Percentiles rank a stretch among this genome's conserved stretches.
phyloP scores from a whole-genome alignment of 2,888 invertebrate genomes.

The Thelaira solivaga region DNA sequence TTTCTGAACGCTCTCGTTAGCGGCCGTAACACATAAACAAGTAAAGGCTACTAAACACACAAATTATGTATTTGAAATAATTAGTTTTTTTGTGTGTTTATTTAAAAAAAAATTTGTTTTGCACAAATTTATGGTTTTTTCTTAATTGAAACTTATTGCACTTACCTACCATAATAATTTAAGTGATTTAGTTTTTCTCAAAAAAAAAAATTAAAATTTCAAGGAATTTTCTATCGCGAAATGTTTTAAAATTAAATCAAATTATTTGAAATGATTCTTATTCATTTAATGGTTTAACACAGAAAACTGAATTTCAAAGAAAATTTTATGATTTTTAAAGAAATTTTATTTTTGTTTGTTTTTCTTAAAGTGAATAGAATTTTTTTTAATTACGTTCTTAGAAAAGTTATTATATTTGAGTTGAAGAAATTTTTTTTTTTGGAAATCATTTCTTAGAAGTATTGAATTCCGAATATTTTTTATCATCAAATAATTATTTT shows the following conservation, averaged over 20 bases:
- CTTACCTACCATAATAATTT: constrained; percentile 64
- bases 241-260: too few species aligned
- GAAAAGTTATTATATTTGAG: too few species aligned
- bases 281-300: too few species aligned
- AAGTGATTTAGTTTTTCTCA: not conserved
- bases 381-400: too few species aligned
- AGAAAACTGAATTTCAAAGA: not conserved
- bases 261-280: too few species aligned
- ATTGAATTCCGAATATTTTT: too few species aligned
- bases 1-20: not conserved
- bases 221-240: too few species aligned
- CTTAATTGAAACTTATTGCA: constrained; percentile 34
- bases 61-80: not conserved
- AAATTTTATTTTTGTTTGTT: too few species aligned
- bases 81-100: constrained; percentile 28
- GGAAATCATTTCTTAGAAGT: not conserved
- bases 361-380: not conserved
- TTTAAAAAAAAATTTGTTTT: constrained; percentile 8
- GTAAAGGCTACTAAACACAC: not conserved
- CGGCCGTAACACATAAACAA: not conserved
- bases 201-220: too few species aligned
- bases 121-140: too few species aligned
- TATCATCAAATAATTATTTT: too few species aligned
- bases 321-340: too few species aligned
- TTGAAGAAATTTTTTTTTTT: not conserved